Conservation (phyloP, 2,797 vertebrate species). For the Falco concolor region DNA sequence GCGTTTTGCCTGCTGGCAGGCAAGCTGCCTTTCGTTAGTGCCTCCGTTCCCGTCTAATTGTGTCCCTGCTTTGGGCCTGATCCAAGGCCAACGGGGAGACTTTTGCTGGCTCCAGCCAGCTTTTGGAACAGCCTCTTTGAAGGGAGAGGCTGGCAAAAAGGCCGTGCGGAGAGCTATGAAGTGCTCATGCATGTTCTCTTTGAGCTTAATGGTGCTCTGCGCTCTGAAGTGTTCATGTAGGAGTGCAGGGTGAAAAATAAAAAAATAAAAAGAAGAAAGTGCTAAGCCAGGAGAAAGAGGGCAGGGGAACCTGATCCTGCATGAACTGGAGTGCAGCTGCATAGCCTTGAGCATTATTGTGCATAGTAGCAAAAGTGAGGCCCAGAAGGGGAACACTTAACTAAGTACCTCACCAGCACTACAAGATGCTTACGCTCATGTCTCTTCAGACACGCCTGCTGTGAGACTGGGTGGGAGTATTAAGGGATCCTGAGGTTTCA, state of each 20-base stretch:
- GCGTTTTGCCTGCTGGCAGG: background rate
- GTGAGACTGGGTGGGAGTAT: constrained; percentile 13
- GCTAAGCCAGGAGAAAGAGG: constrained; percentile 55
- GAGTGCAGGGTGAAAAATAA: background rate
- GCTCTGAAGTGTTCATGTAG: background rate
- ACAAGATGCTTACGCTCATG: background rate
- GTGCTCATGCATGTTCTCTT: background rate
- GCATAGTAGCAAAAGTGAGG: constrained; percentile 55
- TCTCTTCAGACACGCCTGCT: constrained; percentile 38
- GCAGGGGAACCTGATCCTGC: constrained; percentile 64
- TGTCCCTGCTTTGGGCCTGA: background rate
- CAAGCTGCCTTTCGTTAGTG: background rate
- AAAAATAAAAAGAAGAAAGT: background rate
- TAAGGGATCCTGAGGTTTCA: constrained; percentile 19
- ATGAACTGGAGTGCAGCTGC: constrained; percentile 58
- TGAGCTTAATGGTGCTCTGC: background rate
- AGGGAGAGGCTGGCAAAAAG: background rate
- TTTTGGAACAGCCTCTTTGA: background rate
- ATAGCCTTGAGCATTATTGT: constrained; percentile 50
- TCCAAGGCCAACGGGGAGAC: background rate
- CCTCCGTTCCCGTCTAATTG: background rate
- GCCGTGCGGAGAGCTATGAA: background rate
- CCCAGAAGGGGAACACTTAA: constrained; percentile 41
- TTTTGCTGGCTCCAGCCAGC: background rate
- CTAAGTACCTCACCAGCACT: constrained; percentile 22